Percentiles rank a stretch among this genome's conserved stretches.
These are phyloP conservation scores for Muscicapa striata DNA, from an alignment of 2,797 vertebrate genomes.

Conservation along the genomic window DNA sequence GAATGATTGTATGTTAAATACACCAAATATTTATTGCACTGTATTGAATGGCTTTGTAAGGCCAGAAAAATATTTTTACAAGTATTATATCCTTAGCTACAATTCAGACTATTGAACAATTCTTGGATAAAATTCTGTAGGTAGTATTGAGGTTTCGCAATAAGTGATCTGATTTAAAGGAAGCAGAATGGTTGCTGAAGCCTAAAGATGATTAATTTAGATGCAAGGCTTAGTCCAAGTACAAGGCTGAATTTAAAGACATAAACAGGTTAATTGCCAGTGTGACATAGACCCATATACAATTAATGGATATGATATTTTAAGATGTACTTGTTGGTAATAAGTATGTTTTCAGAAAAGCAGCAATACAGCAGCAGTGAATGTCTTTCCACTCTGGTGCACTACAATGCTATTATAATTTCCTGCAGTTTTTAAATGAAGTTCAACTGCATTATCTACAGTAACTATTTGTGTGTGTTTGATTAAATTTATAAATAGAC, in stretches of 20 bases:
- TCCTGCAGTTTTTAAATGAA: constrained; percentile 27
- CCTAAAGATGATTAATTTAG: neutral
- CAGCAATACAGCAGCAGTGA: neutral
- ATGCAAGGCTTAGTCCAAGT: neutral
- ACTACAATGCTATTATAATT: neutral
- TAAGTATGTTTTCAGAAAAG: constrained; percentile 11
- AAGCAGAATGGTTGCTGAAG: neutral
- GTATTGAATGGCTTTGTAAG: neutral
- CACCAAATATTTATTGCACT: neutral
- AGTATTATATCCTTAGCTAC: neutral
- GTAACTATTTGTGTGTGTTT: neutral
- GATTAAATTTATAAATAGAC: constrained; percentile 11
- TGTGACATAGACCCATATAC: neutral
- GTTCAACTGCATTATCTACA: neutral
- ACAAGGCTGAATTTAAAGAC: neutral
- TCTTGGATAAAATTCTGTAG: neutral
- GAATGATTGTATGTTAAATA: neutral
- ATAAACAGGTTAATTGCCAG: neutral
- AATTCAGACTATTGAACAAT: neutral
- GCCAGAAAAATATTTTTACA: neutral
- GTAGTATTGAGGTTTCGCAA: neutral
- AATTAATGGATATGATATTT: neutral
- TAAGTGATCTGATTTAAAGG: neutral
- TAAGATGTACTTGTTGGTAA: neutral
- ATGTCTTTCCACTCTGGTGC: neutral